Evolutionary conservation across 2,797 vertebrate genomes (phyloP).

Genomic region (Acropternis orthonyx): DNA sequence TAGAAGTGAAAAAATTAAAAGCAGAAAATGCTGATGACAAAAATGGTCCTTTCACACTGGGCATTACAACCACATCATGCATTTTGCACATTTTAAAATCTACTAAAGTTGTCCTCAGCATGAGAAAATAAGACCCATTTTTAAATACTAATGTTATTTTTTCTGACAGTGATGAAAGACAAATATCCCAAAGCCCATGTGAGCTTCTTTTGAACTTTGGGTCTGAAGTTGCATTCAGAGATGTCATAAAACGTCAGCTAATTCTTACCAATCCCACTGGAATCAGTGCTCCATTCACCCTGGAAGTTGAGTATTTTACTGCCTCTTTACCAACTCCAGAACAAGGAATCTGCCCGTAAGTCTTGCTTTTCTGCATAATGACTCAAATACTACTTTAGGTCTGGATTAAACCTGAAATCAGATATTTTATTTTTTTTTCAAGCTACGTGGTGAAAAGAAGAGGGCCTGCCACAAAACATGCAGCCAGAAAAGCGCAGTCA

Average conservation of each 20-base stretch:
- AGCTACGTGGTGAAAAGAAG: slow-evolving; percentile 51
- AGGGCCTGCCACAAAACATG: neutral
- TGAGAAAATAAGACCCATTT: neutral
- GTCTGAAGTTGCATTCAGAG: slow-evolving; percentile 74
- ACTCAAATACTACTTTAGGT: neutral
- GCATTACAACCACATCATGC: neutral
- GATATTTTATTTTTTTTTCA: neutral
- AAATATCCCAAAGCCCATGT: neutral
- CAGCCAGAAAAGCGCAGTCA: slow-evolving; percentile 47
- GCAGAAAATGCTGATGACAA: neutral
- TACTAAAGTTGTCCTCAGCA: neutral
- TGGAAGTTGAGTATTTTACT: slow-evolving; percentile 83
- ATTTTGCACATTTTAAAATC: neutral
- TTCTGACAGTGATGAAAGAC: slow-evolving; percentile 57
- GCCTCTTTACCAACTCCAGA: slow-evolving; percentile 24
- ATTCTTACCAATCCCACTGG: slow-evolving; percentile 85
- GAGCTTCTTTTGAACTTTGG: slow-evolving; percentile 84
- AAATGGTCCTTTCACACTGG: neutral
- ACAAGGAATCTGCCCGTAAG: slow-evolving; percentile 47
- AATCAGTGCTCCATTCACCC: slow-evolving; percentile 79
- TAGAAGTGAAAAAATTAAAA: neutral
- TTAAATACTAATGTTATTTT: neutral
- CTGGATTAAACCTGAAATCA: neutral
- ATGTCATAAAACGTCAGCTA: slow-evolving; percentile 74
- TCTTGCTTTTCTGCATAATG: neutral